Conservation (phyloP, 2,113 vertebrate genomes). For the Polyodon spathula region DNA sequence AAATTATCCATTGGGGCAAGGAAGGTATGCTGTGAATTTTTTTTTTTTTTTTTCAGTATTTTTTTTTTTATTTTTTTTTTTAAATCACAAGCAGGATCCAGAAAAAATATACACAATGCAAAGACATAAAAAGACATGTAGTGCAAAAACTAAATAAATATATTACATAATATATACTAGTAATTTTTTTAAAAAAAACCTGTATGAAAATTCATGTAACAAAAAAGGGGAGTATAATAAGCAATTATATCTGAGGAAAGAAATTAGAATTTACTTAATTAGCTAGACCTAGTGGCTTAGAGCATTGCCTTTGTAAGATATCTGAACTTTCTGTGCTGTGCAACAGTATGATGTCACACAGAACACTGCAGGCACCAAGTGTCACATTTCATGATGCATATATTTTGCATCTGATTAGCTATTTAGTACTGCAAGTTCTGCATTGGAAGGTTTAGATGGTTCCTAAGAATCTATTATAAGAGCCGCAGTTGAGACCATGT, state of each 20-base stretch:
- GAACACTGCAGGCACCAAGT: neutral
- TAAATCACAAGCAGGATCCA: no score
- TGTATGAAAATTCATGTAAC: no score
- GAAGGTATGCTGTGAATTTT: neutral
- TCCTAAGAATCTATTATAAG: neutral
- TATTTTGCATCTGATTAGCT: constrained; percentile 4
- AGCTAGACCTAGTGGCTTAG: neutral
- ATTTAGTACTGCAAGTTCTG: neutral
- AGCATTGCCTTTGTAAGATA: constrained; percentile 2
- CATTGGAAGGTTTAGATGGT: neutral
- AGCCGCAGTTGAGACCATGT: neutral
- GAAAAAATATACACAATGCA: no score
- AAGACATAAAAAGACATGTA: no score
- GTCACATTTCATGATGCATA: constrained; percentile 7
- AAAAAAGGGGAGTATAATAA: no score
- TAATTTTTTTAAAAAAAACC: no score
- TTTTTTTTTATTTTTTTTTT: no score
- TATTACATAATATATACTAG: no score
- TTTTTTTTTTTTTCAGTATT: no score
- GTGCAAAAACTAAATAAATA: no score
- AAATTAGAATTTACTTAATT: neutral
- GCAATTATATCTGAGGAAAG: no score
- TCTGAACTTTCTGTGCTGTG: neutral
- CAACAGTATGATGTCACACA: constrained; percentile 5
- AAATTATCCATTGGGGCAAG: constrained; percentile 5